phyloP scores from a whole-genome alignment of 2,113 vertebrate genomes.

The Pelobates fuscus region DNA sequence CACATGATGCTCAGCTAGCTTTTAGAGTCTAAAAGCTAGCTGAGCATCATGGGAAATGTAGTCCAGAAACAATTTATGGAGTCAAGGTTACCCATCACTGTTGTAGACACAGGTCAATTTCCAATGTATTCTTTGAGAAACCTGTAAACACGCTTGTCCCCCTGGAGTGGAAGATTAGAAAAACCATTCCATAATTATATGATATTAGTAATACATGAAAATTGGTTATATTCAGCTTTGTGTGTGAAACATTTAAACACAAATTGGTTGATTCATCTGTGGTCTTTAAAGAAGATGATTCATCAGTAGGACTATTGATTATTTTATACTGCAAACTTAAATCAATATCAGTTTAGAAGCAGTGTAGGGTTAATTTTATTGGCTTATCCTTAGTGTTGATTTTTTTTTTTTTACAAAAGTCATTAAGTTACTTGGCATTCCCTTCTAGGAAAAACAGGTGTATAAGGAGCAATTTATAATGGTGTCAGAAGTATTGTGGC shows the following conservation, averaged over 20 bases:
- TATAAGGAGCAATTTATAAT: constrained; percentile 26
- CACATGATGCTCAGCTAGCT: too few relatives aligned
- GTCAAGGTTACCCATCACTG: too few relatives aligned
- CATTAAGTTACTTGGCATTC: constrained; percentile 34
- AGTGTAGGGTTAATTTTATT: constrained; percentile 35
- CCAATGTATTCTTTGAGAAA: too few relatives aligned
- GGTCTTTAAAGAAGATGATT: constrained; percentile 21
- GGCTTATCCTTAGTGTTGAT: constrained; percentile 35
- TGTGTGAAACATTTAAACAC: constrained; percentile 21
- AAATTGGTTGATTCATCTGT: constrained; percentile 34
- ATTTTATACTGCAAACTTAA: constrained; percentile 15
- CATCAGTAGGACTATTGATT: constrained; percentile 31
- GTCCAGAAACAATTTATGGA: too few relatives aligned
- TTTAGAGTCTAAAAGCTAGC: too few relatives aligned
- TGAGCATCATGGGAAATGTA: too few relatives aligned
- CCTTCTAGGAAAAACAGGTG: constrained; percentile 30
- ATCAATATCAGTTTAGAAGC: constrained; percentile 26
- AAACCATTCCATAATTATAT: too few relatives aligned
- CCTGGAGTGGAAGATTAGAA: too few relatives aligned
- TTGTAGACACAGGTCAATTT: too few relatives aligned
- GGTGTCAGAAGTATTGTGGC: constrained; percentile 16
- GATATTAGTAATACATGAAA: too few relatives aligned
- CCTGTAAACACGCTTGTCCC: too few relatives aligned
- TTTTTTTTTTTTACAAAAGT: constrained; percentile 34
- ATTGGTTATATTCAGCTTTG: too few relatives aligned